A percentile compares a stretch with the other conserved stretches of the same genome.
These are phyloP conservation scores for Pyrochroa serraticornis DNA, from an alignment of 2,888 invertebrate species.

Conservation along the genomic window DNA sequence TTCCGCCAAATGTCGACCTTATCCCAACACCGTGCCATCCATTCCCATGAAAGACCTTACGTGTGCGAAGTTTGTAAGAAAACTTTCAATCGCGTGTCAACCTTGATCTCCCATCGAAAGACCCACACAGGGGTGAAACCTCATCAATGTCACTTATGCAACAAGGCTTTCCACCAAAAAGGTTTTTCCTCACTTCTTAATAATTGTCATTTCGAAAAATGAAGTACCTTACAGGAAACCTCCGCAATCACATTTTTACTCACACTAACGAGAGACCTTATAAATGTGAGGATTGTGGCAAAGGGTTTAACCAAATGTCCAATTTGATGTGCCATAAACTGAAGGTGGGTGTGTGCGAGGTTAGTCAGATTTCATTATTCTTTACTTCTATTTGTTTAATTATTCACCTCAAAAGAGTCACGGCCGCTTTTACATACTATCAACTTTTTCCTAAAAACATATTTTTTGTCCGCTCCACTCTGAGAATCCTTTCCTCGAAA, in stretches of 20 bases:
- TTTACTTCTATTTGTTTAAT: not conserved
- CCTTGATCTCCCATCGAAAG: slow-evolving; percentile 80
- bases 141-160: slow-evolving; percentile 75
- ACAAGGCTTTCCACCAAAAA: slow-evolving; percentile 82
- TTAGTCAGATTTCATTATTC: not conserved
- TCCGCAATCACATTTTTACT: slow-evolving; percentile 77
- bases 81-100: slow-evolving; percentile 79
- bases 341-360: slow-evolving; percentile 59
- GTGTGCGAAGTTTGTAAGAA: slow-evolving; percentile 77
- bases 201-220: not conserved
- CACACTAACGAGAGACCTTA: slow-evolving; percentile 81
- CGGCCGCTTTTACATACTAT: too few relatives aligned
- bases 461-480: not conserved
- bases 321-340: slow-evolving; percentile 80
- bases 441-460: too few relatives aligned
- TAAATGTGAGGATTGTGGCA: slow-evolving; percentile 74
- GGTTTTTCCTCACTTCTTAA: slow-evolving; percentile 58
- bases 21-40: slow-evolving; percentile 79
- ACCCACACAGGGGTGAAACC: slow-evolving; percentile 77
- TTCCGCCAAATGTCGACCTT: slow-evolving; percentile 77
- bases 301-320: slow-evolving; percentile 82
- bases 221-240: slow-evolving; percentile 63
- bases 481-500: too few relatives aligned
- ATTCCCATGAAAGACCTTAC: slow-evolving; percentile 76
- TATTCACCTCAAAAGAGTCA: not conserved